Conservation (phyloP, 2,888 invertebrate genomes). For the Malacosoma neustria region DNA sequence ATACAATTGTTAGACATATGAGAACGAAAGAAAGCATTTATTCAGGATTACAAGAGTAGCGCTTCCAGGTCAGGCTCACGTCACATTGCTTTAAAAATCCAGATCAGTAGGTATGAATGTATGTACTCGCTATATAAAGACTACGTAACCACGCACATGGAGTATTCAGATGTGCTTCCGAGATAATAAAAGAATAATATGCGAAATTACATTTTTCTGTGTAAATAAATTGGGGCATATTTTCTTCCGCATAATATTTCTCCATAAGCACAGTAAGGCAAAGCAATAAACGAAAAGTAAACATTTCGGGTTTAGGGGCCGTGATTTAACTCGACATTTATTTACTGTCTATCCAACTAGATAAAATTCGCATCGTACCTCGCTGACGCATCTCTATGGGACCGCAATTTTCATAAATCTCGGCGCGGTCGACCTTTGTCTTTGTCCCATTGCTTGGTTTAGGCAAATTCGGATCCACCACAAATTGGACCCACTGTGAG, state of each 20-base stretch:
- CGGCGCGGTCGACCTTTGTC: conserved; percentile 53
- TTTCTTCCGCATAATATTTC: neutral
- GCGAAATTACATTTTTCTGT: neutral
- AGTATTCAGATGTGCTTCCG: no score
- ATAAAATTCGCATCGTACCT: conserved; percentile 14
- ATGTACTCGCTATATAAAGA: no score
- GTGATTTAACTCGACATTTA: neutral
- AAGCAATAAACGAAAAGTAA: neutral
- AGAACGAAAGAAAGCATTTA: no score
- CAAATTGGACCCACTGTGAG: conserved; percentile 48
- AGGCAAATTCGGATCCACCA: conserved; percentile 56
- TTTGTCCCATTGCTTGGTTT: conserved; percentile 51
- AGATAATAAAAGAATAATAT: neutral
- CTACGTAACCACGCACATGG: no score
- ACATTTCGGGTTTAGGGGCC: neutral
- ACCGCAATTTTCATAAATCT: conserved; percentile 64
- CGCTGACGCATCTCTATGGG: conserved; percentile 30
- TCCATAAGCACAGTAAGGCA: conserved; percentile 8
- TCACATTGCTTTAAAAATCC: no score
- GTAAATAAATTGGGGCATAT: neutral
- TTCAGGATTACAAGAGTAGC: no score
- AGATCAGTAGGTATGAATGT: no score
- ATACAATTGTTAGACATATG: no score
- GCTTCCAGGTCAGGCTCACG: no score
- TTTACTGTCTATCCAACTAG: neutral